phyloP scores from a whole-genome alignment of 2,113 vertebrate species.

The Perca flavescens region DNA sequence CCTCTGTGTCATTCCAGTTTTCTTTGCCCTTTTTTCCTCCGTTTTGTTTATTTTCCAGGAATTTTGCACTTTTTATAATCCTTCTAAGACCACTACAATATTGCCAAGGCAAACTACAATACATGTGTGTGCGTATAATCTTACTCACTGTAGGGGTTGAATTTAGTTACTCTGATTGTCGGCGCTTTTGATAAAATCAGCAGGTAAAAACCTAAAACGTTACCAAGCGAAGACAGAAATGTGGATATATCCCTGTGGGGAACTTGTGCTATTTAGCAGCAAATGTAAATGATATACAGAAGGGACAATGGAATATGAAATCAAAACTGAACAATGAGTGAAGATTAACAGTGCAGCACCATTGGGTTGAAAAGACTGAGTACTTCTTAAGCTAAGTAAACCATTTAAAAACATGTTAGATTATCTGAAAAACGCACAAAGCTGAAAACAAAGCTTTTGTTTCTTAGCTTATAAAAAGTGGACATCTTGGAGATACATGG shows the following conservation, averaged over 20 bases:
- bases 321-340: conserved; percentile 31
- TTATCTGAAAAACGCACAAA: conserved; percentile 4
- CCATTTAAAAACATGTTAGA: neutral
- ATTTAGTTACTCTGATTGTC: neutral
- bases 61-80: neutral
- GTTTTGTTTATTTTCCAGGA: neutral
- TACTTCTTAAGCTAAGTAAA: neutral
- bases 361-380: neutral
- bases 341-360: conserved; percentile 23
- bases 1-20: neutral
- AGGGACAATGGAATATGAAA: conserved; percentile 18
- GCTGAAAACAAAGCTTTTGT: neutral
- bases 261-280: neutral
- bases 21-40: neutral
- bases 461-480: neutral
- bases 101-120: too few relatives aligned
- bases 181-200: neutral
- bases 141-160: neutral
- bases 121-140: neutral
- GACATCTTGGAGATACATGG: neutral
- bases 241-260: conserved; percentile 8
- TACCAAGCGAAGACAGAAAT: neutral
- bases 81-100: neutral
- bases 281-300: conserved; percentile 11
- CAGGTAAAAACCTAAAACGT: neutral